Evolutionary conservation across 2,113 vertebrate genomes (phyloP), one percentile per base, ranked within the genome.

Genomic region (Glaucidium brasilianum): DNA sequence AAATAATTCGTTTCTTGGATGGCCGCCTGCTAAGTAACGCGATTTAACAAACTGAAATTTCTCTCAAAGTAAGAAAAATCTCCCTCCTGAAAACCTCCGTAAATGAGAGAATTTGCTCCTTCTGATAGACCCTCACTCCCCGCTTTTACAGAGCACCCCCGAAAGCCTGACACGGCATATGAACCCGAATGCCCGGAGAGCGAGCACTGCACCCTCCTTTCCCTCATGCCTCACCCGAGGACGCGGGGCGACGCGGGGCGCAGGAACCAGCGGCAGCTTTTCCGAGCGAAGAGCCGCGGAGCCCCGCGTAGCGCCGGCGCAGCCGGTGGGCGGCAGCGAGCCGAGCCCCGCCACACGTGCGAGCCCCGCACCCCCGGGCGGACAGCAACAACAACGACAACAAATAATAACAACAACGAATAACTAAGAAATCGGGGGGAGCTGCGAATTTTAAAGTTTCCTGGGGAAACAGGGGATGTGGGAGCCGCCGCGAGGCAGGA

Each of bases 391-490:
- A 37, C 66, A 45, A 9, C n/a, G 37, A 45, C 49, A 0, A 3
- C 7, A 18, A 27, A 5, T 15, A n/a, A 7, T 5, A 26, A 6
- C 21, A 80, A 29, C 20, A 9, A 10, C 29, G 34, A 59, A n/a
- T 1, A 6, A 0, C 0, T 10, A 20, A 34, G 37, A 83, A 58
- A 35, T 16, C 17, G 27, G 2, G 16, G 37, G 12, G 32, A 68
- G 73, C 80, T 22, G 22, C 17, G 5, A 39, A 72, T 52, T 16
- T 63, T 4, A 10, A 80, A 88, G 83, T 43, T 90, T 43, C 45
- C 45, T 2, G 13, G 23, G 49, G 25, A 64, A 77, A 45, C 0
- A 22, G 4, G 20, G 29, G 17, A 30, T 0, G 43, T 1, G 26
- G 59, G 22, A 82, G 50, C n/a, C 20, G 45, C 50, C 35, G 22